Percentiles rank a stretch among this genome's conserved stretches.
Evolutionary conservation across 2,113 vertebrate genomes (phyloP).

Genomic region (rat (Rattus norvegicus)): GRCr8 NC_086033.1:17437001-17437500

Average conservation of each 20-base stretch:
- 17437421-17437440: neutral
- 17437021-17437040: constrained; percentile 38
- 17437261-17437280: neutral
- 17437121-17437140: rapidly evolving
- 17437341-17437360: too few species aligned
- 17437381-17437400: neutral
- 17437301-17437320: neutral
- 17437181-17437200: neutral
- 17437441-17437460: neutral
- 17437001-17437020: constrained; percentile 34
- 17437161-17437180: neutral
- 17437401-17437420: neutral
- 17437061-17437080: constrained; percentile 47
- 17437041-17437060: constrained; percentile 44
- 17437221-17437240: neutral
- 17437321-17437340: neutral
- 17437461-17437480: neutral
- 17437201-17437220: neutral
- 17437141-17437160: neutral
- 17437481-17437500: neutral
- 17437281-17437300: neutral
- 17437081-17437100: neutral
- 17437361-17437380: neutral
- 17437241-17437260: neutral
- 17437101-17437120: neutral